These are phyloP conservation scores for Ischnura elegans DNA, from an alignment of 2,888 invertebrate genomes.

Conservation along the genomic window DNA sequence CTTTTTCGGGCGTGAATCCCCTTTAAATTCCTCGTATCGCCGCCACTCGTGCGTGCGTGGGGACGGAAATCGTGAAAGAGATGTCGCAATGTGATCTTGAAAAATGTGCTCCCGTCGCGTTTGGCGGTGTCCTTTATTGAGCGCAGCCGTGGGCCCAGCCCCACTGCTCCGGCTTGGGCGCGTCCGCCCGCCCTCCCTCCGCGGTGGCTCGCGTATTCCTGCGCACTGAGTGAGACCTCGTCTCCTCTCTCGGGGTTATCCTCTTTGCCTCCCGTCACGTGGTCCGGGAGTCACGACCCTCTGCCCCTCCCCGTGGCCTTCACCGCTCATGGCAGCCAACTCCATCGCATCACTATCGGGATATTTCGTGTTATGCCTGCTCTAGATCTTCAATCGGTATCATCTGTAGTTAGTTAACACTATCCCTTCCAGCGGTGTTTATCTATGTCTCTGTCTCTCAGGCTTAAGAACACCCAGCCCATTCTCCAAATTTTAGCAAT, in stretches of 20 bases:
- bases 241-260: slow-evolving; percentile 25
- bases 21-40: too few relatives aligned
- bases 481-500: too few relatives aligned
- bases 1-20: not conserved
- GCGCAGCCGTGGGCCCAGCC: not conserved
- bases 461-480: too few relatives aligned
- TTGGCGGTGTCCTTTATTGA: not conserved
- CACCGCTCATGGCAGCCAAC: not conserved
- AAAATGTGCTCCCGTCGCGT: too few relatives aligned
- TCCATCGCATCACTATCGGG: not conserved
- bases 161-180: not conserved
- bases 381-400: too few relatives aligned
- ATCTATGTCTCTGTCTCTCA: too few relatives aligned
- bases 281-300: slow-evolving; percentile 7
- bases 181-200: not conserved
- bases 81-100: too few relatives aligned
- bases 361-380: too few relatives aligned
- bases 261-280: not conserved
- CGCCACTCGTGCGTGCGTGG: too few relatives aligned
- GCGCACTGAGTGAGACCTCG: not conserved
- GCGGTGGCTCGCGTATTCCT: not conserved
- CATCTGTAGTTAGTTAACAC: too few relatives aligned
- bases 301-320: not conserved
- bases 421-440: too few relatives aligned
- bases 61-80: too few relatives aligned